phyloP scores from a whole-genome alignment of 1,140 invertebrate species.

The Popillia japonica region DNA sequence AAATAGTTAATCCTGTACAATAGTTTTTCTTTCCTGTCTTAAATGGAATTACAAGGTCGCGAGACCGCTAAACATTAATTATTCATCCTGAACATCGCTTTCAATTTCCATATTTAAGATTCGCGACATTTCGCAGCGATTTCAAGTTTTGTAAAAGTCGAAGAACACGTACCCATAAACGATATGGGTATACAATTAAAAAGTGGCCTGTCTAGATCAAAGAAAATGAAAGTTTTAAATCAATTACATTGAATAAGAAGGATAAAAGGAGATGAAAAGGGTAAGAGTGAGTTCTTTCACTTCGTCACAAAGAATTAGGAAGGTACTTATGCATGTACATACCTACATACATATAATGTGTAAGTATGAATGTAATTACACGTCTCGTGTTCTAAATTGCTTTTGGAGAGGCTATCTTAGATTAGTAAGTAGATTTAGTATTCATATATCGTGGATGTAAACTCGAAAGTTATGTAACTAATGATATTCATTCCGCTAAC shows the following conservation, averaged over 20 bases:
- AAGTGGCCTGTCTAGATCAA: slow-evolving; percentile 29
- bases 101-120: slow-evolving; percentile 31
- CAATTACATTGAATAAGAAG: background rate
- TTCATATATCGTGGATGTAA: background rate
- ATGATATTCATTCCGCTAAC: no score
- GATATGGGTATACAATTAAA: slow-evolving; percentile 2
- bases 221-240: slow-evolving; percentile 26
- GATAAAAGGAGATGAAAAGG: background rate
- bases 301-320: background rate
- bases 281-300: slow-evolving; percentile 18
- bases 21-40: slow-evolving; percentile 1
- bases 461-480: background rate
- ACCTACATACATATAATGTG: no score
- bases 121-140: background rate
- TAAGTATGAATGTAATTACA: background rate
- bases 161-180: background rate
- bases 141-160: slow-evolving; percentile 1
- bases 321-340: no score
- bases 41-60: background rate
- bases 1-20: no score
- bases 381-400: background rate
- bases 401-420: no score
- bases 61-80: background rate
- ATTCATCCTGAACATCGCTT: slow-evolving; percentile 22
- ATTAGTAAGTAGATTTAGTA: no score